A percentile compares a stretch with the other conserved stretches of the same genome.
These are phyloP conservation scores for Eupelmus urozonus DNA, from an alignment of 2,888 invertebrate species.

Conservation along the genomic window DNA sequence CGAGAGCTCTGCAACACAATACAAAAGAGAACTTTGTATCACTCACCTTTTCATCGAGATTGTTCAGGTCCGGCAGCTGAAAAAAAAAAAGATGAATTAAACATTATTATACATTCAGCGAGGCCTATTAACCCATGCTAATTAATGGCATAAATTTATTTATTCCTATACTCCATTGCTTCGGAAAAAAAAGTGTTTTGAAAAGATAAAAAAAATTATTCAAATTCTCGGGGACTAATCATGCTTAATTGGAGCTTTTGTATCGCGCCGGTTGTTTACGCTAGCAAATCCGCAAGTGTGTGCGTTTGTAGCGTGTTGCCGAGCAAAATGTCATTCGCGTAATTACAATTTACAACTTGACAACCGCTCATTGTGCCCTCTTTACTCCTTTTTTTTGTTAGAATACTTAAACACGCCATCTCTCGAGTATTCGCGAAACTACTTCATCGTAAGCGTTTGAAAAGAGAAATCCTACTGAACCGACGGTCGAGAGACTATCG, in stretches of 20 bases:
- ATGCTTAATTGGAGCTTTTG: conserved; percentile 43
- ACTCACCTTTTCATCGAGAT: conserved; percentile 75
- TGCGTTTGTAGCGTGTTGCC: conserved; percentile 10
- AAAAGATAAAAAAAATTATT: conserved; percentile 1
- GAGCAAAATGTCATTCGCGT: conserved; percentile 42
- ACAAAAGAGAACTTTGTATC: conserved; percentile 28
- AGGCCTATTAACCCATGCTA: conserved; percentile 22
- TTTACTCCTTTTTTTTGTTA: background rate
- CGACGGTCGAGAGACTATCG: background rate
- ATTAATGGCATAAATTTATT: conserved; percentile 45
- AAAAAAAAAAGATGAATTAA: conserved; percentile 61
- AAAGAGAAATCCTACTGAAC: background rate
- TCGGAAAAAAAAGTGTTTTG: too few relatives aligned
- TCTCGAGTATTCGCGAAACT: background rate
- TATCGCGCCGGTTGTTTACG: conserved; percentile 33
- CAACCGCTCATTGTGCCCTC: background rate
- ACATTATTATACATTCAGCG: conserved; percentile 36
- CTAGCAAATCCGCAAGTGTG: background rate
- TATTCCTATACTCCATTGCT: background rate
- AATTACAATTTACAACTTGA: conserved; percentile 43
- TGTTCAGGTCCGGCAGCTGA: conserved; percentile 73
- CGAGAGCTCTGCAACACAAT: background rate
- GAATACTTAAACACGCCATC: background rate
- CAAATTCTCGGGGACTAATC: conserved; percentile 32
- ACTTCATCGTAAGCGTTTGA: too few relatives aligned